phyloP scores from a whole-genome alignment of 2,113 vertebrate genomes.

The Microcebus murinus region DNA sequence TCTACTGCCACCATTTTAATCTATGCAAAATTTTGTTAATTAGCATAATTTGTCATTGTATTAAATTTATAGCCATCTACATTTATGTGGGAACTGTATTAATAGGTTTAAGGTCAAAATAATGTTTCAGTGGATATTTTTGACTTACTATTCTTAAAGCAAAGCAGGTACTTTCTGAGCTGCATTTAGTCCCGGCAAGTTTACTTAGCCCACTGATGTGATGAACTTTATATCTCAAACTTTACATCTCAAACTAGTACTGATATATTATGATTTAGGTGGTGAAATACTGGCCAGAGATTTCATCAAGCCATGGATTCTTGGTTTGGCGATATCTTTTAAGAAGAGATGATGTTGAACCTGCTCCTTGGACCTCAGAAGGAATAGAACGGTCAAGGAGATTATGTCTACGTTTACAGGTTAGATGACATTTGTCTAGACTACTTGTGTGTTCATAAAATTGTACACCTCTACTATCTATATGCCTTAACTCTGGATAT shows the following conservation, averaged over 20 bases:
- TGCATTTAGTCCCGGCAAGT: constrained; percentile 27
- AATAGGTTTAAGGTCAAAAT: constrained; percentile 42
- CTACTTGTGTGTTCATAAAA: constrained; percentile 12
- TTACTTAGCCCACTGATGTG: constrained; percentile 56
- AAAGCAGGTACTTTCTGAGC: constrained; percentile 51
- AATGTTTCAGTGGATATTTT: constrained; percentile 38
- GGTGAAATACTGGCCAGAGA: constrained; percentile 99
- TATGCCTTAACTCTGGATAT: not conserved
- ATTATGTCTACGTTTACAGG: constrained; percentile 95
- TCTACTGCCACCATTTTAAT: constrained; percentile 39
- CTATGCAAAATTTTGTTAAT: constrained; percentile 10
- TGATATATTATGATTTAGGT: constrained; percentile 88
- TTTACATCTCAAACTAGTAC: constrained; percentile 50
- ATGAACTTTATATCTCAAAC: not conserved
- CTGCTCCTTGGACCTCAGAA: constrained; percentile 97
- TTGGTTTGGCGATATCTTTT: constrained; percentile 98
- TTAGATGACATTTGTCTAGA: constrained; percentile 73
- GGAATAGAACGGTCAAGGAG: constrained; percentile 95
- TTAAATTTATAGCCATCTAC: not conserved
- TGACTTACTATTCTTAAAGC: not conserved
- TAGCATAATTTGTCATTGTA: constrained; percentile 24
- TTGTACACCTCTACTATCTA: not conserved
- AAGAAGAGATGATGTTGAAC: constrained; percentile 96
- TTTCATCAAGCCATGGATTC: constrained; percentile 98
- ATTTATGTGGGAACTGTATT: not conserved